phyloP scores from a whole-genome alignment of 2,113 vertebrate species.

The Sylvietta virens region DNA sequence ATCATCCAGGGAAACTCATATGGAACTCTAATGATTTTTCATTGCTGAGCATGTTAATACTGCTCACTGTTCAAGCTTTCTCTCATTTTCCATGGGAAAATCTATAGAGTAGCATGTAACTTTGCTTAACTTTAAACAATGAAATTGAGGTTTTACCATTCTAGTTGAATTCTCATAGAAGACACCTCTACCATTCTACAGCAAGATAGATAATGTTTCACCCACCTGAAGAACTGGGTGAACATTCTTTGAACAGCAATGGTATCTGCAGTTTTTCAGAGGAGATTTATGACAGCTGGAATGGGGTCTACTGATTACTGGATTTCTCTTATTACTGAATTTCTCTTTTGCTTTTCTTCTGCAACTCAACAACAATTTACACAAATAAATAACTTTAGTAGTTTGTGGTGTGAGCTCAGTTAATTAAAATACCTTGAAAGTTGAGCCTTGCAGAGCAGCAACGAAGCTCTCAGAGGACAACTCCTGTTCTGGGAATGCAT shows the following conservation, averaged over 20 bases:
- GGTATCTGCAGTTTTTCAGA: not conserved
- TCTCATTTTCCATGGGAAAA: not conserved
- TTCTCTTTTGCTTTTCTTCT: not conserved
- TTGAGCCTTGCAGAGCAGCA: not conserved
- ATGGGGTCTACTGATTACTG: not conserved
- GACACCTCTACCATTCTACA: not conserved
- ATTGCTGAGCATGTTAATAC: not conserved
- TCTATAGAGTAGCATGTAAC: not conserved
- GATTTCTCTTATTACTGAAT: not conserved
- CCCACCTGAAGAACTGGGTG: not conserved
- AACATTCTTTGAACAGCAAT: not conserved
- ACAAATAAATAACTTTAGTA: not conserved
- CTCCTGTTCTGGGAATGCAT: not conserved
- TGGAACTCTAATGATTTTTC: not conserved
- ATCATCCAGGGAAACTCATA: not conserved
- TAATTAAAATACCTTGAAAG: not conserved
- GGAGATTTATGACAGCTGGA: not conserved
- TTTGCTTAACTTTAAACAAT: not conserved
- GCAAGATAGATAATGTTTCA: not conserved
- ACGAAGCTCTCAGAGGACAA: fast-evolving
- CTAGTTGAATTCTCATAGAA: not conserved
- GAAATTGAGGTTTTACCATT: not conserved
- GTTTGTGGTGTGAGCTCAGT: fast-evolving
- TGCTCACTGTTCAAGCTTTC: not conserved
- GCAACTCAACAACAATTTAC: not conserved